Evolutionary conservation across 1,140 invertebrate species (phyloP).

Genomic region (Drosophila teissieri): DNA sequence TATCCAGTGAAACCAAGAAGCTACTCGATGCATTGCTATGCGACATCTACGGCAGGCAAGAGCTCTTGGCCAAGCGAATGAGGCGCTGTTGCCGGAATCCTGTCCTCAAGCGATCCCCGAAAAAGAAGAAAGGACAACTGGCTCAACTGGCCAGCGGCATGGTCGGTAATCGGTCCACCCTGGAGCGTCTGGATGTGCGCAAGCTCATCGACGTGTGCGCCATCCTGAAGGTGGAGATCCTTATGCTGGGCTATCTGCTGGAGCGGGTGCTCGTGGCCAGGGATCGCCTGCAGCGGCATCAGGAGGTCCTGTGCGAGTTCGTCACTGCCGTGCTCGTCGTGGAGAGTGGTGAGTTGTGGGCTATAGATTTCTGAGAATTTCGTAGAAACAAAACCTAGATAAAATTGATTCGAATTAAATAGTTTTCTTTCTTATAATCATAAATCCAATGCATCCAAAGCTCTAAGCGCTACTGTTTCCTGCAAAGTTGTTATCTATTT

Average conservation of each 20-base stretch:
- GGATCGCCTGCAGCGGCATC: constrained; percentile 58
- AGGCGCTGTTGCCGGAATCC: constrained; percentile 11
- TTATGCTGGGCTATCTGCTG: constrained; percentile 67
- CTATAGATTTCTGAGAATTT: no score
- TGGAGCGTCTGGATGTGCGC: constrained; percentile 36
- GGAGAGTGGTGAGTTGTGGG: constrained; percentile 29
- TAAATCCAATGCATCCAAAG: no score
- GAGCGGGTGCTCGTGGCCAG: constrained; percentile 56
- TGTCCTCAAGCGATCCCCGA: not conserved
- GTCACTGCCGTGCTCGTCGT: constrained; percentile 54
- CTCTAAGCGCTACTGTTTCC: no score
- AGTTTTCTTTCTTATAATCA: no score
- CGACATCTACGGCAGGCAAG: constrained; percentile 76
- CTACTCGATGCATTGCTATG: constrained; percentile 67
- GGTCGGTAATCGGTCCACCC: constrained; percentile 17
- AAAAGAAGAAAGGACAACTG: constrained; percentile 17
- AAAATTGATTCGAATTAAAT: no score
- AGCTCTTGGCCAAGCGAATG: constrained; percentile 36
- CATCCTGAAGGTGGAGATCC: constrained; percentile 70
- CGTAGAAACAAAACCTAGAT: no score
- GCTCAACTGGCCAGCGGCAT: constrained; percentile 35
- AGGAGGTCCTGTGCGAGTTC: constrained; percentile 67
- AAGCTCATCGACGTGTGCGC: constrained; percentile 65
- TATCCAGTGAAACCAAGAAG: constrained; percentile 56
- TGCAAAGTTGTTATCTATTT: no score